These are phyloP conservation scores for Pungitius pungitius DNA, from an alignment of 2,113 vertebrate species.

Conservation along the genomic window DNA sequence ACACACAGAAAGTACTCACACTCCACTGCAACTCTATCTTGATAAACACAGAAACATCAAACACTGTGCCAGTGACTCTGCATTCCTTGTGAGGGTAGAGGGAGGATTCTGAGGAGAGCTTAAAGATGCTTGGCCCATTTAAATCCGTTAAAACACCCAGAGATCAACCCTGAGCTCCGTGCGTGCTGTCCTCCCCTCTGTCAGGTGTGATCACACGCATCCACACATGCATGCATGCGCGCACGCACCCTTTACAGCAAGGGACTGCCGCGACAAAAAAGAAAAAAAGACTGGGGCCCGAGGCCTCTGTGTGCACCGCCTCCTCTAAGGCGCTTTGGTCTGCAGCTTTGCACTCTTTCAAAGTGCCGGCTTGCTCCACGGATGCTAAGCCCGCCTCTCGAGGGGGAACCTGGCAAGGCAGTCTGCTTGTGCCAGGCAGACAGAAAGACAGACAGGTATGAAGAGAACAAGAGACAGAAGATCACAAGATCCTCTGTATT, in stretches of 20 bases:
- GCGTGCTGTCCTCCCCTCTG: conserved; percentile 35
- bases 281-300: conserved; percentile 42
- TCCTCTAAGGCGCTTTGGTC: conserved; percentile 73
- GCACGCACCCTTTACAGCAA: too few species aligned
- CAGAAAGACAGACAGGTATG: conserved; percentile 24
- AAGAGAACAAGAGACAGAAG: conserved; percentile 26
- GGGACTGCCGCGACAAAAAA: conserved; percentile 37
- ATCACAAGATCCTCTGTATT: conserved; percentile 44
- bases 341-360: conserved; percentile 72
- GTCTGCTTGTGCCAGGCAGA: conserved; percentile 6
- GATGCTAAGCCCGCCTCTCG: conserved; percentile 62
- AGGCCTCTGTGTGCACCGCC: conserved; percentile 55
- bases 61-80: background rate
- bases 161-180: conserved; percentile 51
- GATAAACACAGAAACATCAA: conserved; percentile 7
- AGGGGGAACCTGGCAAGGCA: conserved; percentile 8
- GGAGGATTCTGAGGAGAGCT: background rate
- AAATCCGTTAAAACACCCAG: conserved; percentile 17
- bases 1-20: conserved; percentile 7
- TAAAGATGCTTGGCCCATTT: conserved; percentile 3
- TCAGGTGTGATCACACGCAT: conserved; percentile 56
- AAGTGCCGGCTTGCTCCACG: conserved; percentile 65
- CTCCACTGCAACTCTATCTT: conserved; percentile 21
- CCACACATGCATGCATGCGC: too few species aligned
- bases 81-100: background rate